Evolutionary conservation across 1,140 invertebrate genomes (phyloP).

Genomic region (Eurytemora carolleeae): DNA sequence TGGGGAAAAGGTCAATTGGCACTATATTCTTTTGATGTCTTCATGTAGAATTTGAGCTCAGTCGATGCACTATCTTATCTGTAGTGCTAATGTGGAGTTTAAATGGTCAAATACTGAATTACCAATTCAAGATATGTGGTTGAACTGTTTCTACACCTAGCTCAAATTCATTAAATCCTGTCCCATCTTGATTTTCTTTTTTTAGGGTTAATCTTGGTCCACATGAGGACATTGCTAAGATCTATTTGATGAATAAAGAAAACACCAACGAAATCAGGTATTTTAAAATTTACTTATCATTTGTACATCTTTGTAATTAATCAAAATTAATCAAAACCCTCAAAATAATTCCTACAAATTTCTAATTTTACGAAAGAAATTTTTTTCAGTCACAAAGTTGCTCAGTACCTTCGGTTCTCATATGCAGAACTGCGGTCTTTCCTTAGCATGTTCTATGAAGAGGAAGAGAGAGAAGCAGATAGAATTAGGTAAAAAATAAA

Average conservation of each 20-base stretch:
- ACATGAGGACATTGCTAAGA: neutral
- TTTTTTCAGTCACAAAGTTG: neutral
- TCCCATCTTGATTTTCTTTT: no score
- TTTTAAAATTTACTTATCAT: neutral
- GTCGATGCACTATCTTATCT: no score
- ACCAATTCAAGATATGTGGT: no score
- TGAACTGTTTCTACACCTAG: no score
- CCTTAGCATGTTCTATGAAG: constrained; percentile 13
- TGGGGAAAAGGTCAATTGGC: no score
- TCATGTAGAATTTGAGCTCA: no score
- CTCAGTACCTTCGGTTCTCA: neutral
- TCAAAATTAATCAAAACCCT: no score
- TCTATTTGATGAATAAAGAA: neutral
- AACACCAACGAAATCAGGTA: neutral
- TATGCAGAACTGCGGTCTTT: constrained; percentile 3
- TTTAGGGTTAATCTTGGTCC: neutral
- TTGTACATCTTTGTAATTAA: neutral
- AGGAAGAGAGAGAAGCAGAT: constrained; percentile 9
- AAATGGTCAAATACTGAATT: no score
- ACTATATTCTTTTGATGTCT: no score
- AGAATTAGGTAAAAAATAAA: constrained; percentile 4
- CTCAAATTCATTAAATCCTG: no score
- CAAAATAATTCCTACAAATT: no score
- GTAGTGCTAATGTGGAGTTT: no score
- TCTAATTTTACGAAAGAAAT: neutral